These are phyloP conservation scores for Brachystomella parvula DNA, from an alignment of 1,140 invertebrate genomes.

Conservation along the genomic window DNA sequence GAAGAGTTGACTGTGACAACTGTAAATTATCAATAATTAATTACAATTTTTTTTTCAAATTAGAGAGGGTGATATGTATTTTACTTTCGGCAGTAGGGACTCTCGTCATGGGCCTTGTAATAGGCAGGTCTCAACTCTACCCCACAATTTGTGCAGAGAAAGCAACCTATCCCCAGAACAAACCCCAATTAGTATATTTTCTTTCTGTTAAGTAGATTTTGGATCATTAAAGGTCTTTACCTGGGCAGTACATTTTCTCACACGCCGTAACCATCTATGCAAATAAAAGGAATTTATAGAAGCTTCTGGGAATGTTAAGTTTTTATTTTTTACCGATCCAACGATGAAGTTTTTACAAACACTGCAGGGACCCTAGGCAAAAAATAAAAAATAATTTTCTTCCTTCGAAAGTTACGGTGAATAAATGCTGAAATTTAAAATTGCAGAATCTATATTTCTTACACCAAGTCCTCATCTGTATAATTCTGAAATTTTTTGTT, in stretches of 20 bases:
- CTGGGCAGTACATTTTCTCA: conserved; percentile 31
- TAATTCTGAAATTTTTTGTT: background rate
- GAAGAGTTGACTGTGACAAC: conserved; percentile 28
- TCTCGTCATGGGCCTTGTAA: conserved; percentile 89
- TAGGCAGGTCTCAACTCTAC: conserved; percentile 93
- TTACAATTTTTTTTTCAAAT: background rate
- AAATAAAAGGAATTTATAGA: background rate
- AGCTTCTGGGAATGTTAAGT: background rate
- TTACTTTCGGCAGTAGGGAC: conserved; percentile 67
- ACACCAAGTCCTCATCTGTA: background rate
- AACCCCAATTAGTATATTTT: background rate
- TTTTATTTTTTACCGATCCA: conserved; percentile 27
- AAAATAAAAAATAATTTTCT: too few species aligned
- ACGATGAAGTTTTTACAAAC: conserved; percentile 36
- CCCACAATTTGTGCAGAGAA: conserved; percentile 45
- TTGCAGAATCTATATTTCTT: background rate
- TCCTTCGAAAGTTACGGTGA: too few species aligned
- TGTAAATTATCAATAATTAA: conserved; percentile 11
- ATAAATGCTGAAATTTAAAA: conserved; percentile 30
- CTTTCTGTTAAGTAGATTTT: background rate
- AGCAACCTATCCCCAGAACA: background rate
- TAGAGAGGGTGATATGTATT: conserved; percentile 42
- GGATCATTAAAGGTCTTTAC: background rate
- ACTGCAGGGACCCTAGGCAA: conserved; percentile 34
- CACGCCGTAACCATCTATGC: conserved; percentile 35